Evolutionary conservation across 2,797 vertebrate genomes (phyloP), one percentile per base, ranked within the genome.

Genomic region (Gorsachius magnificus): DNA sequence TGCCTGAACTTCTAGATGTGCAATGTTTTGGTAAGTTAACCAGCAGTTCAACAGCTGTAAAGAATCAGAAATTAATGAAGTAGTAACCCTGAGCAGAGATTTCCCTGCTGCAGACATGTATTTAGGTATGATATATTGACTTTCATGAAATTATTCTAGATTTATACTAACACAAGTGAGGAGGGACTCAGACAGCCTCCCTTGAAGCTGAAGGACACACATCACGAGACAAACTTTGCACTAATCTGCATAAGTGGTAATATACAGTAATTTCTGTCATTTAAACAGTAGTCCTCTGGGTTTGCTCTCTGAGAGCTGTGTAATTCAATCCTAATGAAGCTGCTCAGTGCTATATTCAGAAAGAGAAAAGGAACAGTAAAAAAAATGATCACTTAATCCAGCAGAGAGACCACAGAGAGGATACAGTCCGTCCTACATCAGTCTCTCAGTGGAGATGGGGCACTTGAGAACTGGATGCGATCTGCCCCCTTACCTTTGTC

Each of bases 171-270:
- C 28, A 36, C 29, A 69, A 81, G 64, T 36, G 89, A 91, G 79
- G 77, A 93, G 41, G 54, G 72, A 86, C 53, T 83, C 65, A n/a
- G 6, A 51, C 24, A 41, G n/a, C 33, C 33, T 88, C 54, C 46
- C 31, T 60, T 63, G 89, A 88, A 96, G 82, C 79, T 96, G 82
- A 95, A 91, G 91, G 85, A 93, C 69, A 75, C 57, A 90, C 60
- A 75, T 86, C 65, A 71, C 36, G 72, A 87, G 83, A 76, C 57
- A 72, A 83, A 31, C 45, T 71, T 89, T 90, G 60, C 54, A 11
- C 35, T 92, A 74, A 87, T 84, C 54, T 86, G 35, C 10, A 5
- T 83, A 75, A 93, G 58, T 85, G 82, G 72, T 83, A 94, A 94
- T 69, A 46, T 81, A 61, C 61, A 83, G 31, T 86, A 75, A 95